phyloP scores from a whole-genome alignment of 2,797 vertebrate species.

The Vultur gryphus region DNA sequence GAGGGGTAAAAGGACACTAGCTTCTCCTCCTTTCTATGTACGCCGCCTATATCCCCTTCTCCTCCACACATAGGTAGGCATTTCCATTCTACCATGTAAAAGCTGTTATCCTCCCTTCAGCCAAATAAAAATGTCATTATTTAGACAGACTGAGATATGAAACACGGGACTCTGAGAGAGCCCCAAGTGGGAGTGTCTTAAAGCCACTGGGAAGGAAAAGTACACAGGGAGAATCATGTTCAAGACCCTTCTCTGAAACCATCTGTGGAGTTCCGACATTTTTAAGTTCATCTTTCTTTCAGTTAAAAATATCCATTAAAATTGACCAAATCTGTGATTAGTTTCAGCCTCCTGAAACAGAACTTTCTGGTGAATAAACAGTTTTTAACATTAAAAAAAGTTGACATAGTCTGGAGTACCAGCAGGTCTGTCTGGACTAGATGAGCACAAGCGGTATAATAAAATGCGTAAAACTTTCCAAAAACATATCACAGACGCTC shows the following conservation, averaged over 20 bases:
- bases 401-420: background rate
- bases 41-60: background rate
- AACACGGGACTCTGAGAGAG: background rate
- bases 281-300: background rate
- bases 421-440: background rate
- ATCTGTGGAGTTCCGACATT: background rate
- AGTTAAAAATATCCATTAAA: background rate
- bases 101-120: background rate
- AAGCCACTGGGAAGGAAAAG: background rate
- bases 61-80: background rate
- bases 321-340: background rate
- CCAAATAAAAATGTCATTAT: background rate
- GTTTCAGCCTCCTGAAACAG: background rate
- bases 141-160: background rate
- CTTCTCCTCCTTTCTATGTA: background rate
- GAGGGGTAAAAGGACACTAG: background rate
- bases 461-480: background rate
- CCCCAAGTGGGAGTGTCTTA: background rate
- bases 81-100: background rate
- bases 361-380: background rate
- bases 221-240: fast-evolving
- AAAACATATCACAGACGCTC: background rate
- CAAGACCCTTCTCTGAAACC: background rate
- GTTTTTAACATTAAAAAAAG: background rate
- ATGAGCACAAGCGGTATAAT: background rate